phyloP scores from a whole-genome alignment of 2,113 vertebrate genomes.

The Ochotona princeps region DNA sequence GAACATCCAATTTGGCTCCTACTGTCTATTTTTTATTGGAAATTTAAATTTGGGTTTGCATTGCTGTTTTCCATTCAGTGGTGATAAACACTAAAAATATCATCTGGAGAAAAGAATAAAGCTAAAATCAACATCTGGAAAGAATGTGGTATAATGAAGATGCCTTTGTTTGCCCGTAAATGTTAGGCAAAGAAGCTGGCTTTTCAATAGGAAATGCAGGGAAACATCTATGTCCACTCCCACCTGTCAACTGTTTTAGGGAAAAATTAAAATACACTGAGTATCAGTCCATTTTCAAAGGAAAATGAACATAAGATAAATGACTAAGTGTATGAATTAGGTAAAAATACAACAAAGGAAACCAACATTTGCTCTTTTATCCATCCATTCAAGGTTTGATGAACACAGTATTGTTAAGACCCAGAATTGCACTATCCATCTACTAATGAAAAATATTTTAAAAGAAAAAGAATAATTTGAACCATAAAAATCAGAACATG shows the following conservation, averaged over 20 bases:
- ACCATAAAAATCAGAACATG: neutral
- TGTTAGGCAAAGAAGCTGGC: conserved; percentile 3
- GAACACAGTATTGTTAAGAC: neutral
- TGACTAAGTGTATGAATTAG: neutral
- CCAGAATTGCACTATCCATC: neutral
- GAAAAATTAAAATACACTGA: conserved; percentile 32
- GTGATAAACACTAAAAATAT: conserved; percentile 72
- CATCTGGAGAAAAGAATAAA: neutral
- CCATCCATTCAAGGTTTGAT: neutral
- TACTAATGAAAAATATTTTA: conserved; percentile 15
- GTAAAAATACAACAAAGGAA: neutral
- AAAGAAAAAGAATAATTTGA: neutral
- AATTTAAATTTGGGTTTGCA: conserved; percentile 74
- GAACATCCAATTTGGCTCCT: conserved; percentile 39
- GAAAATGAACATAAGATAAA: conserved; percentile 38
- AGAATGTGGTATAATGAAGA: conserved; percentile 59
- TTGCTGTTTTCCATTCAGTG: conserved; percentile 56
- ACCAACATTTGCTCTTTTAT: neutral
- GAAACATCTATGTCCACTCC: neutral
- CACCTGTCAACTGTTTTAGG: neutral
- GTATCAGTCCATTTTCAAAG: conserved; percentile 39
- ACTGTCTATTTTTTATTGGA: conserved; percentile 57
- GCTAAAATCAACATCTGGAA: conserved; percentile 76
- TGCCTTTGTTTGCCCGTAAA: conserved; percentile 61
- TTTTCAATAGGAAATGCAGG: conserved; percentile 53